A percentile compares a stretch with the other conserved stretches of the same genome.
phyloP scores from a whole-genome alignment of 2,888 invertebrate species.

The Cataglyphis altisquamis region DNA sequence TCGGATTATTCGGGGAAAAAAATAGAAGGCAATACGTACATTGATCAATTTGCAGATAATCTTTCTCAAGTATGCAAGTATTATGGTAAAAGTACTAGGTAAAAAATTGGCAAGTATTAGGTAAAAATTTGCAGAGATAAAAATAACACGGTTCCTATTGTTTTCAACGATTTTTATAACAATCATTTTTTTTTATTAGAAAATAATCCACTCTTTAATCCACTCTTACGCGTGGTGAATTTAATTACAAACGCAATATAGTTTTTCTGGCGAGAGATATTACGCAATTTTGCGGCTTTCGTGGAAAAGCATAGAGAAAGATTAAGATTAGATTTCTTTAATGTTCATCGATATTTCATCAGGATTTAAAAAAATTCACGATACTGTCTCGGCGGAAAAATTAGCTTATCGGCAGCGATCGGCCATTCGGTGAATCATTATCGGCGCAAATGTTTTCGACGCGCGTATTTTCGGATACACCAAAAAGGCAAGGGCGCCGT shows the following conservation, averaged over 20 bases:
- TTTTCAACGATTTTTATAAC: not conserved
- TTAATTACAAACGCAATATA: not conserved
- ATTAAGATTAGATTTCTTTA: not conserved
- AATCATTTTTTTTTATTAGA: not conserved
- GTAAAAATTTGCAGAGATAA: not conserved
- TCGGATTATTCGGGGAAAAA: not conserved
- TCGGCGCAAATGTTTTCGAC: conserved; percentile 31
- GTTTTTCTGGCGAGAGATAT: not conserved
- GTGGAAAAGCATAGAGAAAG: not conserved
- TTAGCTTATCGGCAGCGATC: conserved; percentile 5
- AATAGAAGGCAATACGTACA: not conserved
- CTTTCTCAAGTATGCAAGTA: not conserved
- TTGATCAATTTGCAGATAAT: not conserved
- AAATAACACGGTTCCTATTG: not conserved
- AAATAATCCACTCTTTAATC: not conserved
- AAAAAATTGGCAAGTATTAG: not conserved
- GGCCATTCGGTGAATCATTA: conserved; percentile 18
- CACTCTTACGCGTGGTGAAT: not conserved
- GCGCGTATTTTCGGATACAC: conserved; percentile 62
- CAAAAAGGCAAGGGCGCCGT: conserved; percentile 67
- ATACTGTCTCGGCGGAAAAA: not conserved
- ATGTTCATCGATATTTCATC: not conserved
- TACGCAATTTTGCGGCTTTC: not conserved
- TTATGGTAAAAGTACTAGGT: not conserved
- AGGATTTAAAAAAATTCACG: not conserved